Evolutionary conservation across 2,888 invertebrate species (phyloP), one percentile per base, ranked within the genome.

Genomic region (Tyria jacobaeae): DNA sequence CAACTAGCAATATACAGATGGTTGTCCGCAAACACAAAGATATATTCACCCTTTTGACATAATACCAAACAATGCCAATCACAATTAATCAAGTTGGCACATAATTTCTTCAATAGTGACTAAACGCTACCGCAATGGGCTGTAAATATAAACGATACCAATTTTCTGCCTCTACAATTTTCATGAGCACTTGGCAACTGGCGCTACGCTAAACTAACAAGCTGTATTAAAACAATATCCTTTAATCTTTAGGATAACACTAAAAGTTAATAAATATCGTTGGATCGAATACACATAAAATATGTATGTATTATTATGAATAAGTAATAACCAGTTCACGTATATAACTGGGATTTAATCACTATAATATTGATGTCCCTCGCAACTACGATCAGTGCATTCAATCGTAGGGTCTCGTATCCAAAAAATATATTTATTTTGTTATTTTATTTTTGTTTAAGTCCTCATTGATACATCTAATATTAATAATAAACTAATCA

Each of bases 181-280:
- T 24, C 21, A 24, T 27, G 34, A 52, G 61, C 55, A 64, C 56
- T 69, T 44, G 39, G 51, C 31, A 57, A 15, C 24, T 60, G 66
- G 66, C 49, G 41, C 21, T 0, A 1, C 52, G 76, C 71, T 76
- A 75, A 31, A 15, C 39, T 48, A 27, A 60, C 56, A 49, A 59
- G 25, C 60, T 21, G 17, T 56, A 55, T 62, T 55, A 47, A 64
- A 63, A 10, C 48, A 48, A 21, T n/a, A 55, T 48, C 31, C 62
- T 74, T 68, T 72, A 66, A 68, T 72, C 64, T 68, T 66, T 0
- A 0, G 65, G 57, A 59, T 52, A 67, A 59, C 52, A 62, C 52
- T 60, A 51, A 21, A 25, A 35, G 17, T 37, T 15, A 25, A 35
- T 37, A 37, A 24, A 37, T 10, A 49, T n/a, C 14, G 12, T 34